Percentiles rank a stretch among this genome's conserved stretches.
Conservation (phyloP, 2,113 vertebrate species). For the Brachyhypopomus occidentalis region DNA sequence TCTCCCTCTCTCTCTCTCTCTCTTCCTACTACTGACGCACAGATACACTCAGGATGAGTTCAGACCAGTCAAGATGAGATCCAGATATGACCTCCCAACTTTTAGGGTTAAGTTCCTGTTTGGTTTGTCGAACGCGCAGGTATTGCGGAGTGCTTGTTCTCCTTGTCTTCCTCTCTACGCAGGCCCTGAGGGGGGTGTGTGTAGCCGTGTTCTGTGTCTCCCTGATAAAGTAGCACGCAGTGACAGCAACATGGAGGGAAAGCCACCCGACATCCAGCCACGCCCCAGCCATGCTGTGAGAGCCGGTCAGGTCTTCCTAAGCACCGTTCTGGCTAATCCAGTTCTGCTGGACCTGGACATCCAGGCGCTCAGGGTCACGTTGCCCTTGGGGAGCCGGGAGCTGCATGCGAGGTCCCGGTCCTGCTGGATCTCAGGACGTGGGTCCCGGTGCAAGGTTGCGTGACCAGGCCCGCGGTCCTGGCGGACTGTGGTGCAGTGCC, state of each 20-base stretch:
- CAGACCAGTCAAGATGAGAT: not conserved
- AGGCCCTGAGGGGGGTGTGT: not conserved
- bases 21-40: not conserved
- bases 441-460: not conserved
- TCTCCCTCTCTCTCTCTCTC: conserved; percentile 25
- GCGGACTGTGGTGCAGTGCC: not conserved
- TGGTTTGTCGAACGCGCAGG: not conserved
- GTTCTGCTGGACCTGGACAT: not conserved
- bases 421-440: not conserved
- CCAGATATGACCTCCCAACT: not conserved
- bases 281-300: too few species aligned
- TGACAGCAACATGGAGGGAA: too few species aligned
- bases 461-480: not conserved
- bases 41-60: not conserved
- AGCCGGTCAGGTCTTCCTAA: not conserved
- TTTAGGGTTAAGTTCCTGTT: conserved; percentile 21
- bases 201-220: too few species aligned
- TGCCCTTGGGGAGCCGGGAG: not conserved
- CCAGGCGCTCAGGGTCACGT: not conserved
- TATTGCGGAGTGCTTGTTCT: not conserved
- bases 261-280: too few species aligned
- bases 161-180: not conserved
- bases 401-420: not conserved
- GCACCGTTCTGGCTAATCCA: not conserved
- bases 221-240: too few species aligned